Conservation (phyloP, 2,797 vertebrate genomes). For the Vireo griseus region DNA sequence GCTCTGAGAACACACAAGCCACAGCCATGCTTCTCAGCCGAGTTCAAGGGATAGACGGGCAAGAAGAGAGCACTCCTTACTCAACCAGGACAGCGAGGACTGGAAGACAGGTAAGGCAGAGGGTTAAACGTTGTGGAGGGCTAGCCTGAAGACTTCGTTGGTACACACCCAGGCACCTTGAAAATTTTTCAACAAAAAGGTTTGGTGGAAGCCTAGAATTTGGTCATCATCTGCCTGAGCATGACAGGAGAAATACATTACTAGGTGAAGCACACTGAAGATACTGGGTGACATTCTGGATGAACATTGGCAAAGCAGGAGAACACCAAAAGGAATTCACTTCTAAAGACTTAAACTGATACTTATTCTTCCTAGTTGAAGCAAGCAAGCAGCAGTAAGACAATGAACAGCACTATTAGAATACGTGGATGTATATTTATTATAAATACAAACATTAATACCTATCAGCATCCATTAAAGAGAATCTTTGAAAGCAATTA, state of each 20-base stretch:
- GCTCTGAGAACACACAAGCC: background rate
- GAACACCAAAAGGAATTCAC: background rate
- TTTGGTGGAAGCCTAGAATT: conserved; percentile 80
- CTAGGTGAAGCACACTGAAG: background rate
- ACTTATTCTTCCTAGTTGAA: background rate
- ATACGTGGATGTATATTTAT: background rate
- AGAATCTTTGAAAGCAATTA: background rate
- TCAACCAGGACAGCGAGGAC: conserved; percentile 56
- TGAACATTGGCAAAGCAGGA: background rate
- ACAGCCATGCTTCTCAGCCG: conserved; percentile 28
- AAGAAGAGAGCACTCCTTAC: conserved; percentile 66
- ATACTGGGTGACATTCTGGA: background rate
- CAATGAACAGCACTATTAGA: background rate
- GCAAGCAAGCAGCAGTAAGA: background rate
- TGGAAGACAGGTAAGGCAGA: conserved; percentile 30
- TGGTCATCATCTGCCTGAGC: conserved; percentile 80
- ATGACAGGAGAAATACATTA: conserved; percentile 42
- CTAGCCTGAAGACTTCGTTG: conserved; percentile 82
- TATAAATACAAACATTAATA: background rate
- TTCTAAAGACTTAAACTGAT: background rate
- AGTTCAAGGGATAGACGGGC: background rate
- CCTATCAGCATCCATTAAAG: background rate
- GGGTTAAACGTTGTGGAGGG: conserved; percentile 76
- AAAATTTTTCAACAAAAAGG: conserved; percentile 78
- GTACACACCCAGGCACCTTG: conserved; percentile 78